Evolutionary conservation across 2,113 vertebrate genomes (phyloP), one percentile per base, ranked within the genome.

Genomic region (Gallinago jamesoni): DNA sequence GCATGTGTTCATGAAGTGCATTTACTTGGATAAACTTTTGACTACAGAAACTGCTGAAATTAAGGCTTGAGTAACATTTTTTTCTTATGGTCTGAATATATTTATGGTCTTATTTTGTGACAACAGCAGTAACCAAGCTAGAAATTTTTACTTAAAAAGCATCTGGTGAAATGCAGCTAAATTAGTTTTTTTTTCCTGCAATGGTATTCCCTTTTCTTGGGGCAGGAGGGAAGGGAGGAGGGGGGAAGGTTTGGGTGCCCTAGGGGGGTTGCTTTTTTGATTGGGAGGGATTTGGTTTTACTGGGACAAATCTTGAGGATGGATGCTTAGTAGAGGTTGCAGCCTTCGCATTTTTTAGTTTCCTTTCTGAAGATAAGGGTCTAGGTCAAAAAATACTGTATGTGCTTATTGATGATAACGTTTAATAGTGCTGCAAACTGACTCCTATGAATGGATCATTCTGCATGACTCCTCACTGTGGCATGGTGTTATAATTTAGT

Each of bases 221-320:
- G 13, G 15, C 7, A n/a, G 56, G 47, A 12, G 28, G 1, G 5
- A 48, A 64, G 13, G 10, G 17, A 72, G 23, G 14, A 50, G 12
- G 5, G 12, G 5, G 6, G 12, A 35, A 35, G 7, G 8, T n/a
- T 33, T 60, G 35, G 13, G 50, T 8, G 8, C 31, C 43, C 33
- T 28, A 2, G 24, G 10, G 8, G 9, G 50, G 4, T 4, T 75
- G 10, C 3, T 33, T 15, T 41, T n/a, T 64, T 68, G 28, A 33
- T 25, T 12, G 7, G 4, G 12, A 75, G 6, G 7, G 2, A 35
- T 7, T 0, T 39, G 16, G 2, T 9, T 52, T 73, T 78, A 30
- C 35, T 48, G 24, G 14, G 24, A 57, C 8, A 35, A 23, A 27
- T 56, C 35, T 35, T 69, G 47, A 45, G 21, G 33, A 31, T 45